A percentile compares a stretch with the other conserved stretches of the same genome.
Conservation (phyloP, 2,888 invertebrate genomes). For the Leucoma salicis region DNA sequence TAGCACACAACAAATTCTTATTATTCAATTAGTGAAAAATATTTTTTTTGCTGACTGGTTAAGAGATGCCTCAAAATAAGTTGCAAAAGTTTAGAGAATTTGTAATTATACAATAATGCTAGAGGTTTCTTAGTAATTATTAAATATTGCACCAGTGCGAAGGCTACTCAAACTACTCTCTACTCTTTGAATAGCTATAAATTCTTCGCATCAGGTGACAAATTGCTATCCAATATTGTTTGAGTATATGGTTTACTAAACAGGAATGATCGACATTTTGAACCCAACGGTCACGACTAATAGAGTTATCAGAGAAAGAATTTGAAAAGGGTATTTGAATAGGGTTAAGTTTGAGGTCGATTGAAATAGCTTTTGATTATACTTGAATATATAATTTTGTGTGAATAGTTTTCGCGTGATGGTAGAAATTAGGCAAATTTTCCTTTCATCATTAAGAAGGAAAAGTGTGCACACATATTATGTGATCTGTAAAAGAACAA, state of each 20-base stretch:
- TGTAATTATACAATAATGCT: too few species aligned
- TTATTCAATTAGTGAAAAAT: too few species aligned
- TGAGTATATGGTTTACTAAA: constrained; percentile 18
- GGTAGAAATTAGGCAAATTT: not conserved
- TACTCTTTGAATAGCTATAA: too few species aligned
- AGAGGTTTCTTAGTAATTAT: constrained; percentile 1
- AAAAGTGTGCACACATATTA: too few species aligned
- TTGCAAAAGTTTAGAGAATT: too few species aligned
- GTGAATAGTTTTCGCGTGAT: not conserved
- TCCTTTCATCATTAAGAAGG: too few species aligned
- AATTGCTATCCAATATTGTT: constrained; percentile 18
- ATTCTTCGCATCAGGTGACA: constrained; percentile 16
- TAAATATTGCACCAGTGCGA: constrained; percentile 14
- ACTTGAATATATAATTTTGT: too few species aligned
- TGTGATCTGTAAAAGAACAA: not conserved
- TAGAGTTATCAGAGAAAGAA: constrained; percentile 6
- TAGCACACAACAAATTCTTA: too few species aligned
- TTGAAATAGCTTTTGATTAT: not conserved
- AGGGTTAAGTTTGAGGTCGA: constrained; percentile 12
- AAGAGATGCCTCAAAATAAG: too few species aligned
- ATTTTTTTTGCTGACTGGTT: too few species aligned
- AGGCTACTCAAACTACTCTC: constrained; percentile 2
- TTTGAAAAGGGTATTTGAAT: constrained; percentile 12
- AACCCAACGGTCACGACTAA: constrained; percentile 6
- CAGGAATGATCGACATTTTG: constrained; percentile 15